Evolutionary conservation across 1,140 invertebrate genomes (phyloP), one percentile per base, ranked within the genome.

Genomic region (Liolophura sinensis): DNA sequence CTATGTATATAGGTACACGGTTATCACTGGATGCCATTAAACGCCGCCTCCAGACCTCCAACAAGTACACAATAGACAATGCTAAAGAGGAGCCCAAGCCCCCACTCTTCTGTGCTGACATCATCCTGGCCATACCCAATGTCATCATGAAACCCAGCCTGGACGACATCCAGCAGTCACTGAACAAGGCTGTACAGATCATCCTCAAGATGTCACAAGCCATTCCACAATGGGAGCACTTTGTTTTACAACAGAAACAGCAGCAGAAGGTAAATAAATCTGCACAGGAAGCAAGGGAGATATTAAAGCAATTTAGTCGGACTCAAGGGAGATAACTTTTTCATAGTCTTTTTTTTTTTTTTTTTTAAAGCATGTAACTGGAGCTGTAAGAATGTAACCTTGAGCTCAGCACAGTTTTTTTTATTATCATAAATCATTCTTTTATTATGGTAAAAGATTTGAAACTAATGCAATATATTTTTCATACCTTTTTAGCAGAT

Each of bases 101-200:
- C 9, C 80, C 82, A 16, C 71, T 84, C 22, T 84, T 84, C 72
- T 62, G 70, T 62, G 78, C 77, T 18, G 88, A 94, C 76, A 91
- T 94, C 18, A 88, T 91, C 24, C 85, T 97, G 60, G 89, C 91
- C 84, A 94, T 96, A 76, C 94, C 95, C 0, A 91, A 92, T 74
- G 92, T 97, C 47, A 89, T 90, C 1, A 91, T 97, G 40, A 90
- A 91, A 65, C 95, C 95, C 49, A 94, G 89, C 75, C 82, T 97
- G 62, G 94, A 96, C 66, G 94, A 97, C 60, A 90, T 98, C 25
- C 95, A 98, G 85, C 93, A 95, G 65, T 89, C 91, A 27, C 85
- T 97, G n/a, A 89, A 91, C 24, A 87, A 90, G 27, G 91, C 78
- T 18, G 77, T 84, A 6, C 81, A 84, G 70, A 73, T 81, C 27